Evolutionary conservation across 1,140 invertebrate genomes (phyloP), one percentile per base, ranked within the genome.

Genomic region (Daktulosphaira vitifoliae): DNA sequence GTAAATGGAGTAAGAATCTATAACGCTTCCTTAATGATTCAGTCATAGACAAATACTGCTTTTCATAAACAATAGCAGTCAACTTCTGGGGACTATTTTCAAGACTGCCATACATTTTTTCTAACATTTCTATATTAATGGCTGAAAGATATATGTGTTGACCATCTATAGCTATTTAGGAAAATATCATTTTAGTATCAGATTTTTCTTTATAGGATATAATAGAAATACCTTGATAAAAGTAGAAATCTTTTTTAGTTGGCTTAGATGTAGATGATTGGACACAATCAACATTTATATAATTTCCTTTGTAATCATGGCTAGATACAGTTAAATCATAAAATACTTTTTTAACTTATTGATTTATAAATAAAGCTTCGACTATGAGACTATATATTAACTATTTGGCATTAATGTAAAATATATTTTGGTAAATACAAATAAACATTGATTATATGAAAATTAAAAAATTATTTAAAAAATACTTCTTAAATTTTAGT

Each of bases 121-220:
- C 86, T 67, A 98, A 74, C 83, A 96, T 94, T 53, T 87, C 85
- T 2, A 90, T 84, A 76, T 98, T 97, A 68, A 98, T 74, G 3
- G 89, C 84, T 78, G 96, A 89, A 49, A 98, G 75, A 75, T 92
- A 98, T 25, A 96, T 83, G 72, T 93, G 88, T 74, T 96, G 92
- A 1, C 93, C 93, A 78, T 95, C 91, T 37, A 80, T 78, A 65
- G 87, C 88, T 89, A 70, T 42, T 79, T 78, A 65, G 68, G 70
- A 69, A 70, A 70, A 49, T 16, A 44, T 15, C 15, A 38, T 37
- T 52, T 26, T 13, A 66, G 1, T 59, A 49, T 8, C 49, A 50
- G 13, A 22, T 13, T 37, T 48, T 22, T 65, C 16, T 7, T 22
- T n/a, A 44, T 22, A 16, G 29, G 13, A 16, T 20, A 49, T 16